phyloP scores from a whole-genome alignment of 2,113 vertebrate genomes.

The Odocoileus virginianus region DNA sequence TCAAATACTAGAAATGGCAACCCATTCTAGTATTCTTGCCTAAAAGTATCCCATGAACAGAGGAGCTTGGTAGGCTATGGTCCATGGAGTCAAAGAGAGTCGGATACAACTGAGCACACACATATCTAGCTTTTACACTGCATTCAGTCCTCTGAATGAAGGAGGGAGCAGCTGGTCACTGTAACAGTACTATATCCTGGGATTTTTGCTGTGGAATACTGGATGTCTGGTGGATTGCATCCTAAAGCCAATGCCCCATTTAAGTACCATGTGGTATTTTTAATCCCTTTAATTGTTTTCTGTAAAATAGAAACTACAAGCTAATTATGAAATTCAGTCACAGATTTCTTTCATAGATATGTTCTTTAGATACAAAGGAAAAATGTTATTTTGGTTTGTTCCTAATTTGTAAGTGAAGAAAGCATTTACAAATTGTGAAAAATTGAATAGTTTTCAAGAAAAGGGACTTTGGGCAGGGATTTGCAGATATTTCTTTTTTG shows the following conservation, averaged over 20 bases:
- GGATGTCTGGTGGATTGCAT: neutral
- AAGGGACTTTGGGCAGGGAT: neutral
- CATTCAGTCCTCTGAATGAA: neutral
- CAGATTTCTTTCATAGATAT: neutral
- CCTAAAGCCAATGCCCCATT: neutral
- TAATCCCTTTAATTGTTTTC: neutral
- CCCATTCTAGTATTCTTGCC: neutral
- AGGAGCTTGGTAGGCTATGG: neutral
- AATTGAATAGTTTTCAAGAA: neutral
- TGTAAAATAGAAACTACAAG: neutral
- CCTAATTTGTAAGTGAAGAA: neutral
- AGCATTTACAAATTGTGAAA: neutral
- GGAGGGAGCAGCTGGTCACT: neutral
- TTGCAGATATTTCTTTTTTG: neutral
- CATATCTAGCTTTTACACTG: neutral
- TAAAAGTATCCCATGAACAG: neutral
- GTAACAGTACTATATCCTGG: neutral
- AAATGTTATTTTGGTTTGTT: neutral
- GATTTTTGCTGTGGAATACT: neutral
- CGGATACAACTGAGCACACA: neutral
- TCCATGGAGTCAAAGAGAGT: neutral
- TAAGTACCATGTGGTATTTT: neutral
- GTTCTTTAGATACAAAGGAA: neutral
- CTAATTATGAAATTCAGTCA: neutral
- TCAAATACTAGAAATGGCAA: neutral